Evolutionary conservation across 2,797 vertebrate species (phyloP), one percentile per base, ranked within the genome.

Genomic region (Oreortyx pictus): DNA sequence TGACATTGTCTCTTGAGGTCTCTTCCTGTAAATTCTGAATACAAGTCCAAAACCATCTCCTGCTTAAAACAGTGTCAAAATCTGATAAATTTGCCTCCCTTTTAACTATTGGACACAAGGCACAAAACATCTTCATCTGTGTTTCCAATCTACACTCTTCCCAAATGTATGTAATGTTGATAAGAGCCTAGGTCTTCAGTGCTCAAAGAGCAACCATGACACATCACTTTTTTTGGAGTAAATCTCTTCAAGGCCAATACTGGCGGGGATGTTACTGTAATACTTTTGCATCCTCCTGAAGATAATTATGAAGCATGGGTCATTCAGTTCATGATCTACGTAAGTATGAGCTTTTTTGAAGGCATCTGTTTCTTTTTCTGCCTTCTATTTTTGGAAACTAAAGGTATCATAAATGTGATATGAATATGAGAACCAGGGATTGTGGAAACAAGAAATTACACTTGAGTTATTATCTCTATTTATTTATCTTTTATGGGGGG

Each of bases 301-400:
- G 46, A 23, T 68, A 27, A 44, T 90, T 89, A 79, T 35, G 19
- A 90, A 92, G n/a, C 18, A 35, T 4, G 66, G 35, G 39, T 79
- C 78, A 64, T 91, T 88, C 57, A 56, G 41, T 91, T 61, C 89
- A 39, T 60, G 86, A 83, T 83, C 62, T 50, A 94, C 95, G 92
- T 72, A 83, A 56, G 73, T 59, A 60, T 27, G 8, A 91, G 93
- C 84, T 89, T 90, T 90, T 35, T 83, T 91, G 91, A 92, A 96
- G 72, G 96, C 56, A 29, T 2, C 18, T 91, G 33, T 73, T 86
- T 35, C 16, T 88, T 92, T n/a, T 89, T 90, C 77, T 66, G 49
- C 37, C 68, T 95, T 93, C 74, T 95, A 59, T 94, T 97, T 96
- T 96, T 88, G 89, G 82, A 79, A 76, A 65, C 64, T 93, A 64